These are phyloP conservation scores for Anarrhichthys ocellatus DNA, from an alignment of 2,113 vertebrate genomes.

Conservation along the genomic window DNA sequence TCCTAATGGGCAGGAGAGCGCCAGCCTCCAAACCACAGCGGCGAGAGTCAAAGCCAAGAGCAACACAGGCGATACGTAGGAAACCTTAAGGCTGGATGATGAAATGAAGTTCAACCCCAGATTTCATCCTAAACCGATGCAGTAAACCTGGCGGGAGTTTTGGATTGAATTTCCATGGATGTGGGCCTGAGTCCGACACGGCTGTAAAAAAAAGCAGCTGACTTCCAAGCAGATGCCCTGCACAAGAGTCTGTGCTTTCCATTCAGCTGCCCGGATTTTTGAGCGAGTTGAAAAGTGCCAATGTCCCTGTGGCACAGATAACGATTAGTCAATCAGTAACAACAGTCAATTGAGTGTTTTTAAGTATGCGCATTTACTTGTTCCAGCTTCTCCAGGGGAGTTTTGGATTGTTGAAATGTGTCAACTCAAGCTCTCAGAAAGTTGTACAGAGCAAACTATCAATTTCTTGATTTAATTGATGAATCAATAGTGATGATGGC, in stretches of 20 bases:
- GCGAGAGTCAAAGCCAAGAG: slow-evolving; percentile 29
- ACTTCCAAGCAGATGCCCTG: slow-evolving; percentile 34
- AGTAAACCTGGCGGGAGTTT: background rate
- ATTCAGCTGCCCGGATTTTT: slow-evolving; percentile 12
- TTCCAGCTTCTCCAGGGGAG: background rate
- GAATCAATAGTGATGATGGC: background rate
- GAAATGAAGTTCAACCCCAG: slow-evolving; percentile 17
- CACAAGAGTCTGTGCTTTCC: background rate
- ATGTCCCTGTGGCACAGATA: background rate
- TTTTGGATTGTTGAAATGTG: background rate
- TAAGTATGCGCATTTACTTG: too few species aligned
- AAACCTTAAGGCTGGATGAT: slow-evolving; percentile 6
- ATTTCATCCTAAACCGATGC: slow-evolving; percentile 19
- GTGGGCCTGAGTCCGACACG: slow-evolving; percentile 16
- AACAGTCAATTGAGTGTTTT: background rate
- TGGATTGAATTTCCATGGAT: slow-evolving; percentile 33
- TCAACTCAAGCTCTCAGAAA: background rate
- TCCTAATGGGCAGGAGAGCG: slow-evolving; percentile 55
- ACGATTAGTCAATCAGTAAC: background rate
- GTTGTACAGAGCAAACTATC: background rate
- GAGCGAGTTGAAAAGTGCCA: background rate
- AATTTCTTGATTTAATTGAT: background rate
- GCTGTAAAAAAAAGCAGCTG: slow-evolving; percentile 34
- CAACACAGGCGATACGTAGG: background rate
- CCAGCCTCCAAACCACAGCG: slow-evolving; percentile 61